These are phyloP conservation scores for Amiota communis DNA, from an alignment of 2,888 invertebrate genomes.

Conservation along the genomic window DNA sequence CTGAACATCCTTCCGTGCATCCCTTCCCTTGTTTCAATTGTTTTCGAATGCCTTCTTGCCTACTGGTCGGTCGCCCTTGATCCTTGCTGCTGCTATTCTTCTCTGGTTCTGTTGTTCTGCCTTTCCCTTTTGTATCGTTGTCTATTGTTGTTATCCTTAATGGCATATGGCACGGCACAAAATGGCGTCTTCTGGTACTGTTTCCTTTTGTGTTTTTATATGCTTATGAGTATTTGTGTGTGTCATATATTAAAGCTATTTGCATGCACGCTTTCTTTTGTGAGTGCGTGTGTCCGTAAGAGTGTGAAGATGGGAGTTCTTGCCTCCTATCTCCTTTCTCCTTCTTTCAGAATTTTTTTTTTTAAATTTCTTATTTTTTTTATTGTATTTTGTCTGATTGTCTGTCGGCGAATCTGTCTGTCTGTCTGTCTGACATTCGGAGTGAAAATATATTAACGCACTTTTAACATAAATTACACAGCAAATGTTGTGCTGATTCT, in stretches of 20 bases:
- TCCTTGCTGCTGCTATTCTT: not conserved
- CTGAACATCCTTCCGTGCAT: not conserved
- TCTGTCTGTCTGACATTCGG: too few species aligned
- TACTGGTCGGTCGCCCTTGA: not conserved
- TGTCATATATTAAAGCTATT: constrained; percentile 1
- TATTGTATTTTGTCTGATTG: too few species aligned
- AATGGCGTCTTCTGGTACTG: not conserved
- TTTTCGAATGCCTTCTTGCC: too few species aligned
- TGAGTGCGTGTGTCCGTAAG: not conserved
- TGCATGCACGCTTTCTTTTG: not conserved
- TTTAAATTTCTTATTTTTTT: too few species aligned
- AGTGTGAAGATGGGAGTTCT: not conserved
- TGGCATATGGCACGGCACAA: not conserved
- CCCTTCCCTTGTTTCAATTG: not conserved
- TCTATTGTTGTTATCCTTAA: not conserved
- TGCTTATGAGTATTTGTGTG: not conserved
- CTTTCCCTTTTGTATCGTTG: not conserved
- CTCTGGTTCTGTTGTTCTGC: not conserved
- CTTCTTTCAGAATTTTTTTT: too few species aligned
- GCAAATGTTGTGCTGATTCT: too few species aligned
- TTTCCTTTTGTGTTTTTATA: not conserved
- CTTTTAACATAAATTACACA: too few species aligned
- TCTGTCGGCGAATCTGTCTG: too few species aligned
- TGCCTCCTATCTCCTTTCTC: too few species aligned
- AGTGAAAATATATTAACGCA: too few species aligned